Percentiles rank a stretch among this genome's conserved stretches.
Evolutionary conservation across 2,797 vertebrate species (phyloP).

Genomic region (Nothura maculosa): DNA sequence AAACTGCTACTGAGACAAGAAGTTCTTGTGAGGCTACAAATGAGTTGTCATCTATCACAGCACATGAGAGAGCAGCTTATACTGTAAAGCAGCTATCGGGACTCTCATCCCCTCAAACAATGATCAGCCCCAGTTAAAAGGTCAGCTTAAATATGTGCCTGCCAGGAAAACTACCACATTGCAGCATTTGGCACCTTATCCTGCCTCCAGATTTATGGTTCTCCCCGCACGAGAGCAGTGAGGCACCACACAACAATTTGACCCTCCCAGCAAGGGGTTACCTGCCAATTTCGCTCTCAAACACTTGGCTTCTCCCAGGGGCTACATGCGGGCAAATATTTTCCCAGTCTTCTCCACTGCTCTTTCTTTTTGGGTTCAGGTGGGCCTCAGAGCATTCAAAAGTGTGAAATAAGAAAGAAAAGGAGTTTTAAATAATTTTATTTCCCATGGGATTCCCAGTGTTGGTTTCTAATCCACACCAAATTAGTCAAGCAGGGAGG

Average conservation of each 20-base stretch:
- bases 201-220: background rate
- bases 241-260: background rate
- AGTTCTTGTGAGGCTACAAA: background rate
- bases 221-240: background rate
- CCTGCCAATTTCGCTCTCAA: background rate
- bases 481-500: constrained; percentile 36
- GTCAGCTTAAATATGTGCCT: background rate
- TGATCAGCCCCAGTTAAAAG: background rate
- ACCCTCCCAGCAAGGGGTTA: background rate
- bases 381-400: constrained; percentile 3
- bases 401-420: constrained; percentile 52
- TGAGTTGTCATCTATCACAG: background rate
- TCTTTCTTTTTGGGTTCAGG: background rate
- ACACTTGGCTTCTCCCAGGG: background rate
- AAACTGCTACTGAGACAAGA: background rate
- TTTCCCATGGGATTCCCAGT: constrained; percentile 42
- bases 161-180: background rate
- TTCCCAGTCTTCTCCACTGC: background rate
- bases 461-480: constrained; percentile 26
- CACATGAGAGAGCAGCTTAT: background rate
- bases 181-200: background rate
- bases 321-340: background rate
- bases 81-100: background rate
- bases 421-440: constrained; percentile 47
- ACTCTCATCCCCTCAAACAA: background rate